Evolutionary conservation across 2,888 invertebrate species (phyloP), one percentile per base, ranked within the genome.

Genomic region (Anthophora plumipes): DNA sequence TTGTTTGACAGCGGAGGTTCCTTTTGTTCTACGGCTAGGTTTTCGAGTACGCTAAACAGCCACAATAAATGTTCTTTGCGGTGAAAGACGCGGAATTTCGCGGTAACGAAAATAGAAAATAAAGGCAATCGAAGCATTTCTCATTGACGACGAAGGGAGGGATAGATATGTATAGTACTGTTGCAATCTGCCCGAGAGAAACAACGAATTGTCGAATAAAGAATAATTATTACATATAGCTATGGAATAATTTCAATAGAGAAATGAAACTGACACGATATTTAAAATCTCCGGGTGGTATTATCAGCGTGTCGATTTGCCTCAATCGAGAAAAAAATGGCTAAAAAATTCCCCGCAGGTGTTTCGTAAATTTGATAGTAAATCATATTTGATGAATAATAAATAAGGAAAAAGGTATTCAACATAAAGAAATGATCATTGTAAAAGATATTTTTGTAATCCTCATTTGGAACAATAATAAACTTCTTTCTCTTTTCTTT

Each of bases 11-110:
- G 54, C 66, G 59, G 48, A 31, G 60, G 60, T 54, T 54, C 64
- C 77, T 66, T 67, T 77, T 71, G 79, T 79, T 37, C 48, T 48
- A 0, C 31, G 41, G 6, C 8, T 48, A 37, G 54, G 69, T 77
- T 77, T 77, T 77, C 71, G 66, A 61, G 41, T 77, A 71, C 64
- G 64, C 46, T 66, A 60, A 79, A 71, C 78, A 66, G 43, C 66
- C n/a, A 77, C 55, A 43, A 79, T 77, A 71, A 79, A 61, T 55
- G 66, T 37, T 59, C 60, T 25, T 70, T 20, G 52, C 12, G 7
- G 39, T n/a, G 66, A 22, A 17, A 48, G 71, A 25, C n/a, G 4
- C 14, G 48, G 43, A 63, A 63, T 61, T 31, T 46, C 22, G 50
- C 12, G 37, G 25, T 41, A 61, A 61, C 46, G 66, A 54, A 22